phyloP scores from a whole-genome alignment of 2,113 vertebrate species.

The Camelus bactrianus region DNA sequence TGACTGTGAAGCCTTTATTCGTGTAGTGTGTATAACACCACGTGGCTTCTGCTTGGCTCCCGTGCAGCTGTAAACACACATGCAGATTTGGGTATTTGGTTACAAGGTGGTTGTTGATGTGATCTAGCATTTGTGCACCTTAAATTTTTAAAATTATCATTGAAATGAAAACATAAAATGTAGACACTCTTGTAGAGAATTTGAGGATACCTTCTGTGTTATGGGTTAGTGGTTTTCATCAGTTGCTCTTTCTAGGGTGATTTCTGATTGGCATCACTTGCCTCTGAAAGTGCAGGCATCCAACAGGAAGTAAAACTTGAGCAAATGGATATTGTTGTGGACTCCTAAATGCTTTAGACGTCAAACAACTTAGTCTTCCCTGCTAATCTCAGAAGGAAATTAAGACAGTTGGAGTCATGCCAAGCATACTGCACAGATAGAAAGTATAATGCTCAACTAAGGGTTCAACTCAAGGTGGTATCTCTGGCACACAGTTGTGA shows the following conservation, averaged over 20 bases:
- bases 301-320: background rate
- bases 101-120: background rate
- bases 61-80: background rate
- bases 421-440: background rate
- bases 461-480: background rate
- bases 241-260: background rate
- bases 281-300: background rate
- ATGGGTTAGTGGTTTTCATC: background rate
- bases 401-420: background rate
- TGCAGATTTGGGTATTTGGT: background rate
- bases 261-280: background rate
- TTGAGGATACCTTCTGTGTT: background rate
- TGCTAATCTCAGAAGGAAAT: background rate
- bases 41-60: background rate
- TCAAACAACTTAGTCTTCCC: background rate
- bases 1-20: background rate
- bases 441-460: background rate
- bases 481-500: background rate
- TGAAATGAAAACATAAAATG: conserved; percentile 23
- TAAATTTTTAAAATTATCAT: background rate
- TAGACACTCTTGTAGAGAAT: background rate
- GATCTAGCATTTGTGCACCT: background rate
- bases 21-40: background rate
- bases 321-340: background rate
- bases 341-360: background rate